Percentiles rank a stretch among this genome's conserved stretches.
phyloP scores from a whole-genome alignment of 1,140 invertebrate genomes.

The Micrasema longulum region DNA sequence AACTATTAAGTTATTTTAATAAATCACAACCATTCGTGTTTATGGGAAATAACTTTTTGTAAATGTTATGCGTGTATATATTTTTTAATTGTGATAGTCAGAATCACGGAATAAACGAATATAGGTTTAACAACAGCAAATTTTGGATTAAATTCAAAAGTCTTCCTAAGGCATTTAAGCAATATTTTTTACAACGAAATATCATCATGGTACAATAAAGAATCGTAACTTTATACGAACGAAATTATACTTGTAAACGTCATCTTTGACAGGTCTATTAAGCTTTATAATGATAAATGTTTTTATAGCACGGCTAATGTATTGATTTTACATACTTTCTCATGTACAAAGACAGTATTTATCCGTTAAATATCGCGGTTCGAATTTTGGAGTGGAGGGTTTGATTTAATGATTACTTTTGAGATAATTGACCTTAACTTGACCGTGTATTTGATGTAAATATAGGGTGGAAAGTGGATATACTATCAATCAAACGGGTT shows the following conservation, averaged over 20 bases:
- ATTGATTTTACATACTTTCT: slow-evolving; percentile 30
- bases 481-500: neutral
- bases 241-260: slow-evolving; percentile 29
- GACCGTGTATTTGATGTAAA: neutral
- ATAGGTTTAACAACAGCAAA: neutral
- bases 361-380: slow-evolving; percentile 19
- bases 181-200: neutral
- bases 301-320: slow-evolving; percentile 3
- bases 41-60: neutral
- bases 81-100: neutral
- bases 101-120: neutral
- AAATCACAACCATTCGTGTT: slow-evolving; percentile 13
- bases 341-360: slow-evolving; percentile 9
- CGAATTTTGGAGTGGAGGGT: neutral
- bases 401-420: slow-evolving; percentile 24
- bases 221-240: slow-evolving; percentile 11
- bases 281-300: slow-evolving; percentile 28
- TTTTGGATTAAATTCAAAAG: neutral
- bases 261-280: slow-evolving; percentile 20
- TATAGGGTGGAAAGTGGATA: neutral
- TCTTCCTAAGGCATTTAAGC: neutral
- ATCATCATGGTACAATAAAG: neutral
- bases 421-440: slow-evolving; percentile 2
- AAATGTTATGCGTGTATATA: slow-evolving; percentile 13
- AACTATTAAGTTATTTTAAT: too few species aligned